Evolutionary conservation across 2,888 invertebrate genomes (phyloP).

Genomic region (Mesoligia furuncula): DNA sequence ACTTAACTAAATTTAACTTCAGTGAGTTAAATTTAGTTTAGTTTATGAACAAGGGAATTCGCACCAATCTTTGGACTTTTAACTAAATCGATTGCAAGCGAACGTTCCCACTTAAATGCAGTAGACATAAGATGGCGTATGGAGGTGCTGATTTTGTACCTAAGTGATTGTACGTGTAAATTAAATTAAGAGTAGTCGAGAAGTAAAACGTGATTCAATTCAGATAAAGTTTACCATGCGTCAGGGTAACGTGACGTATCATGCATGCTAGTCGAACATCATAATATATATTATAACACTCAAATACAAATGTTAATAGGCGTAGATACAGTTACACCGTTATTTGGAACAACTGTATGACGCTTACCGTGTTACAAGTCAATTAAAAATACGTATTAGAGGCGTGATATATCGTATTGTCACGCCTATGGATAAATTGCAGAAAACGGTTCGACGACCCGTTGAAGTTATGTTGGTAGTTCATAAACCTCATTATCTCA

Average conservation of each 20-base stretch:
- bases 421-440: constrained; percentile 1
- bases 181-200: background rate
- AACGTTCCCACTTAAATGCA: background rate
- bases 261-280: background rate
- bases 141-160: background rate
- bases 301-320: background rate
- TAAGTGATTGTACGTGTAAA: background rate
- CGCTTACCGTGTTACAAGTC: constrained; percentile 31
- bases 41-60: too few species aligned
- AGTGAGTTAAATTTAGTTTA: too few species aligned
- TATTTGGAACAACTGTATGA: constrained; percentile 19
- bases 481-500: background rate
- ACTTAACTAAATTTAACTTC: too few species aligned
- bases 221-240: background rate
- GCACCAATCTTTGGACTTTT: background rate
- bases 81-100: background rate
- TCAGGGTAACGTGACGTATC: too few species aligned
- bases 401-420: constrained; percentile 27
- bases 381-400: constrained; percentile 23
- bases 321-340: constrained; percentile 22
- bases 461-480: background rate
- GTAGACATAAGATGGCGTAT: background rate
- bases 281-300: background rate
- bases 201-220: background rate
- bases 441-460: constrained; percentile 39